Evolutionary conservation across 1,140 invertebrate genomes (phyloP).

Genomic region (Penaeus vannamei): DNA sequence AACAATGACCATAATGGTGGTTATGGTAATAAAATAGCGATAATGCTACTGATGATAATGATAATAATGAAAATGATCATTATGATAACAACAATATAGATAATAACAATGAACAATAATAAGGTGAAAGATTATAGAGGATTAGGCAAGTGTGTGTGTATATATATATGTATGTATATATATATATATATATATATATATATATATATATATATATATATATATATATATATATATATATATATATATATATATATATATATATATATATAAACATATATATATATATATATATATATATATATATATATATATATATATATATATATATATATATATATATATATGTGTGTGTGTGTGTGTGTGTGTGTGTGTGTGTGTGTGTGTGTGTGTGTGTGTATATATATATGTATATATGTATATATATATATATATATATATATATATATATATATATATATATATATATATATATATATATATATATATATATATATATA

Average conservation of each 20-base stretch:
- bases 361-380: not conserved
- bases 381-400: not conserved
- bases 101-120: too few species aligned
- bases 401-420: conserved; percentile 16
- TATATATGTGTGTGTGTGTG: not conserved
- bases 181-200: conserved; percentile 22
- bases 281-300: conserved; percentile 1
- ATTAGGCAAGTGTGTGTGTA: not conserved
- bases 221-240: not conserved
- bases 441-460: conserved; percentile 16
- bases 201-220: not conserved
- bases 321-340: conserved; percentile 10
- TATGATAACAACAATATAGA: too few species aligned
- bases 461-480: conserved; percentile 22
- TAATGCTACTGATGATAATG: too few species aligned
- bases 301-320: not conserved
- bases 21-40: too few species aligned
- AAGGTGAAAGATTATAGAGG: too few species aligned
- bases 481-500: conserved; percentile 4
- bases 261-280: conserved; percentile 19
- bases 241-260: conserved; percentile 16
- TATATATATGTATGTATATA: conserved; percentile 16
- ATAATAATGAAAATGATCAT: too few species aligned
- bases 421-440: conserved; percentile 18
- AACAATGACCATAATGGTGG: too few species aligned